Conservation (phyloP, 2,797 vertebrate genomes). For the Knipowitschia caucasica region DNA sequence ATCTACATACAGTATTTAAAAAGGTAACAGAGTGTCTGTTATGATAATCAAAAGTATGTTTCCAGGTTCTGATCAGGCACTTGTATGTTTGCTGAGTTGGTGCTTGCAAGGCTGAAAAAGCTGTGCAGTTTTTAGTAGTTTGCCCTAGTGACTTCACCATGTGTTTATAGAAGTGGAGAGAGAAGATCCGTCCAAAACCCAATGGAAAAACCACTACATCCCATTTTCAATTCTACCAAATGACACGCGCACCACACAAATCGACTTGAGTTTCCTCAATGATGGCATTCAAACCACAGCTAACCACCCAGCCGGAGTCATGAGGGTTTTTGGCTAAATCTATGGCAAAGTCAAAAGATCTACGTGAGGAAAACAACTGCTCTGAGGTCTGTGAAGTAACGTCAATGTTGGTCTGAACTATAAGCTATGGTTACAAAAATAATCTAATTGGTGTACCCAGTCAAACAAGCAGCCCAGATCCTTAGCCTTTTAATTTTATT, state of each 20-base stretch:
- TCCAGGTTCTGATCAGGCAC: constrained; percentile 1
- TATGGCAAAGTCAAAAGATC: constrained; percentile 35
- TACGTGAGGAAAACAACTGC: constrained; percentile 30
- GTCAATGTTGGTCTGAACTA: constrained; percentile 42
- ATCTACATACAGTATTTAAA: too few relatives aligned
- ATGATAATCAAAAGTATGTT: too few relatives aligned
- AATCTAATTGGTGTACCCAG: constrained; percentile 26
- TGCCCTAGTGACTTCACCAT: constrained; percentile 66
- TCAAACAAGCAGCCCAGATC: constrained; percentile 19
- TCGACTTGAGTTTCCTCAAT: constrained; percentile 48
- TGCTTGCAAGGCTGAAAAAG: constrained; percentile 23
- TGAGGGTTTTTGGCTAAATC: constrained; percentile 23
- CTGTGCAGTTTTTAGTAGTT: constrained; percentile 30
- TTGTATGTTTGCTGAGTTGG: too few relatives aligned
- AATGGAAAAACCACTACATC: constrained; percentile 59
- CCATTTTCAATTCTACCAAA: constrained; percentile 43
- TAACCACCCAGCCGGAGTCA: constrained; percentile 30
- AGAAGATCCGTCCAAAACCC: constrained; percentile 50
- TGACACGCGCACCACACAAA: constrained; percentile 57
- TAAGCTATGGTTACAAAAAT: constrained; percentile 49
- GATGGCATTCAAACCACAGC: constrained; percentile 63
- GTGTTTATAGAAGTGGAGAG: constrained; percentile 59
- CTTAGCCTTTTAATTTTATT: constrained; percentile 34
- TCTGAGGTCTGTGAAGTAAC: constrained; percentile 54
- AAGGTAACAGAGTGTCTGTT: too few relatives aligned